Base-by-base conservation (phyloP, 2,888 invertebrate species). In the Drosophila birchii region DNA sequence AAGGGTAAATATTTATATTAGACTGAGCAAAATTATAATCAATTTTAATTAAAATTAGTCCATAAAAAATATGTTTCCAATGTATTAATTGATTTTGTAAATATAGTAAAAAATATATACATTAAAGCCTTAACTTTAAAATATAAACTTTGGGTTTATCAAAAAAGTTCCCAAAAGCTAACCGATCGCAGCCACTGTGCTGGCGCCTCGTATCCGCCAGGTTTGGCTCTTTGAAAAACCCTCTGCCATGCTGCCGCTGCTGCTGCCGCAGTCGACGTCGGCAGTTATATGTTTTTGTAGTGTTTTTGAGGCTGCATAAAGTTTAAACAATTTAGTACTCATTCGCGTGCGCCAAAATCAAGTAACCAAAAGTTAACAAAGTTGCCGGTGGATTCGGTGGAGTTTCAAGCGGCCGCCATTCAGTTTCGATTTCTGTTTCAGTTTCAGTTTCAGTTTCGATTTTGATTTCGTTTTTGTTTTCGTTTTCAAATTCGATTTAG, bases 261-360 rank as follows among this genome's bases (percentile, higher is more conserved):
- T 3, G n/a, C 60, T 20, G 66, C 32, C 56, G 67, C 69, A 38
- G 69, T n/a, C 67, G 58, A 26, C 55, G 76, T 9, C 39, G 20
- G 54, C 58, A 16, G 53, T 41, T 72, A 63, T 43, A 72, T 64
- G 43, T 56, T 70, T 69, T 69, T 70, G 61, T 55, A 60, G 54
- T 67, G 47, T 71, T 72, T 67, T 76, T 76, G 68, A 62, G 61
- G 57, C 73, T 81, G 81, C 85, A 78, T 80, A 62, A 56, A 68
- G 76, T 71, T 77, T 75, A 53, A 85, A 75, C 82, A 78, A 70
- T 85, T 86, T 82, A 86, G 86, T 82, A 85, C 79, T 82, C 80
- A 80, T 75, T 64, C 79, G 77, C 75, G 80, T 82, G 81, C 80
- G 81, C 75, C 69, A 77, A 77, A 86, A 75, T 58, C 72, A 82